Evolutionary conservation across 2,113 vertebrate genomes (phyloP).

Genomic region (Neoarius graeffei): DNA sequence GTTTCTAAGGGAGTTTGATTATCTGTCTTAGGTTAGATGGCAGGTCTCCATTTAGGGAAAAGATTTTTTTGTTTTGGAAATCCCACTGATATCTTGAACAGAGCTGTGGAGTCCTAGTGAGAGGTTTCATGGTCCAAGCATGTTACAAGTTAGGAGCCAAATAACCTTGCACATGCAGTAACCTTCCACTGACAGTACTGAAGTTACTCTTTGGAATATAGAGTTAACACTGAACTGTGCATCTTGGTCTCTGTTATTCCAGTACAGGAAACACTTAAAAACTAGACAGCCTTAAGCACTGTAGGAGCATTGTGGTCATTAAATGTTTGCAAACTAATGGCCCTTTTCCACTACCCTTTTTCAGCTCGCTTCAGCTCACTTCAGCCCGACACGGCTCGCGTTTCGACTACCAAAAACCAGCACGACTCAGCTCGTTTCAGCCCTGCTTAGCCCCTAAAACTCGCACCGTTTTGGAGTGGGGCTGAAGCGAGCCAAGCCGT

Average conservation of each 20-base stretch:
- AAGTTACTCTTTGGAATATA: background rate
- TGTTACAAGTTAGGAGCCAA: slow-evolving; percentile 37
- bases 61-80: background rate
- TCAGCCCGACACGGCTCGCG: too few relatives aligned
- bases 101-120: slow-evolving; percentile 14
- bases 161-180: slow-evolving; percentile 3
- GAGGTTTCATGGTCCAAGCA: slow-evolving; percentile 20
- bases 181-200: slow-evolving; percentile 3
- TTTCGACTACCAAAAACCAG: too few relatives aligned
- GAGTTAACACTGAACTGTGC: slow-evolving; percentile 28
- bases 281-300: slow-evolving; percentile 1
- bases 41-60: background rate
- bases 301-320: background rate
- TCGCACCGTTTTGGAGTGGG: too few relatives aligned
- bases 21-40: slow-evolving; percentile 25
- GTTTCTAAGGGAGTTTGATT: background rate
- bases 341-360: too few relatives aligned
- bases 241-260: slow-evolving; percentile 10
- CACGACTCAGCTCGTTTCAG: too few relatives aligned
- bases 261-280: background rate
- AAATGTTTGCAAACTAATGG: background rate
- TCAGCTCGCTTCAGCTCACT: too few relatives aligned
- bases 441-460: too few relatives aligned
- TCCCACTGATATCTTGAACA: slow-evolving; percentile 14
- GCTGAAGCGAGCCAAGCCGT: too few relatives aligned